A percentile compares a stretch with the other conserved stretches of the same genome.
phyloP scores from a whole-genome alignment of 1,140 invertebrate genomes.

The Philopotamus ludificatus region DNA sequence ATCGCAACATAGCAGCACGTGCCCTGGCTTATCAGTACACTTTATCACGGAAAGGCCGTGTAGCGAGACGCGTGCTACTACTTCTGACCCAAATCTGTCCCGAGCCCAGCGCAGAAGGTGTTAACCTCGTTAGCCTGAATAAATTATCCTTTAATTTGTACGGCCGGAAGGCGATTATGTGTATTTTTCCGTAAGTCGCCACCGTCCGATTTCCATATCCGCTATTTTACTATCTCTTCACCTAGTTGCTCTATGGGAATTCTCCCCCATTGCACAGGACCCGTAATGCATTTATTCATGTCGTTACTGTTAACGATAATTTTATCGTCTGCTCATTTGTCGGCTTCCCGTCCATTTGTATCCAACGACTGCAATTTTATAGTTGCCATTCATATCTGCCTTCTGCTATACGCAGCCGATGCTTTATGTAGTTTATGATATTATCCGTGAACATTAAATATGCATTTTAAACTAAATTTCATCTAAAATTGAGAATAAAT shows the following conservation, averaged over 20 bases:
- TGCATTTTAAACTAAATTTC: no score
- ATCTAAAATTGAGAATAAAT: no score
- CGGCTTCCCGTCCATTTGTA: slow-evolving; percentile 53
- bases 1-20: slow-evolving; percentile 13
- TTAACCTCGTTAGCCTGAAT: not conserved
- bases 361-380: slow-evolving; percentile 39
- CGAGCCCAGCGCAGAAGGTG: not conserved
- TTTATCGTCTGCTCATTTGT: slow-evolving; percentile 60
- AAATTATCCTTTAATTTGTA: slow-evolving; percentile 1
- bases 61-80: slow-evolving; percentile 4
- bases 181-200: no score
- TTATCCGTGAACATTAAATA: no score
- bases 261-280: slow-evolving; percentile 4
- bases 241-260: not conserved
- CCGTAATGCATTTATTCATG: slow-evolving; percentile 57
- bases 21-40: slow-evolving; percentile 9
- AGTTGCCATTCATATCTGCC: not conserved
- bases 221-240: not conserved
- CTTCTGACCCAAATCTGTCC: slow-evolving; percentile 15
- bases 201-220: no score
- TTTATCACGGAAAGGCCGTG: not conserved
- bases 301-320: slow-evolving; percentile 60
- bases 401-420: no score
- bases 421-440: no score
- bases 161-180: not conserved